Percentiles rank a stretch among this genome's conserved stretches.
Conservation (phyloP, 1,140 invertebrate species). For the Caenorhabditis briggsae region DNA sequence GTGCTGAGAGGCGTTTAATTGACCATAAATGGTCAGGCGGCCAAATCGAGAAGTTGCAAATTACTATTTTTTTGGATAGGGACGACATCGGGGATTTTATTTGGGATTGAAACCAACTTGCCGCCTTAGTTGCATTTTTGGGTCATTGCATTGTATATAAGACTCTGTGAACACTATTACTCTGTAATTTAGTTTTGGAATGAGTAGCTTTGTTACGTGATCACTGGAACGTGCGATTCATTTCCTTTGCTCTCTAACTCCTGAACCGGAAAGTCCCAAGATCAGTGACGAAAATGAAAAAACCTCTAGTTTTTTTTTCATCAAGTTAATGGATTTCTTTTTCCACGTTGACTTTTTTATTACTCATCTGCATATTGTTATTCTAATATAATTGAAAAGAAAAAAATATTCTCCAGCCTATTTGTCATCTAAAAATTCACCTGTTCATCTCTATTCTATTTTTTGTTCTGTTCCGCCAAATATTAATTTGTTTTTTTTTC, state of each 20-base stretch:
- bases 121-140: no score
- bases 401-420: not conserved
- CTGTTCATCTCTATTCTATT: not conserved
- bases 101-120: not conserved
- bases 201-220: not conserved
- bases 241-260: not conserved
- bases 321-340: not conserved
- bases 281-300: not conserved
- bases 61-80: not conserved
- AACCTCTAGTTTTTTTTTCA: not conserved
- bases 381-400: no score
- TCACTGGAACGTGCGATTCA: not conserved
- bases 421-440: not conserved
- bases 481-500: no score
- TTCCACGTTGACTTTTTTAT: not conserved
- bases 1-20: conserved; percentile 53
- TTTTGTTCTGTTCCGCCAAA: no score
- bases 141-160: no score
- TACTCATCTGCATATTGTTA: no score
- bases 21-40: conserved; percentile 43
- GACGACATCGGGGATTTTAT: not conserved
- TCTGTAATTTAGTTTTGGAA: not conserved
- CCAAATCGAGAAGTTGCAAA: conserved; percentile 36
- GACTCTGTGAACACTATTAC: not conserved
- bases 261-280: not conserved